A percentile compares a stretch with the other conserved stretches of the same genome.
Conservation (phyloP, 2,888 invertebrate species). For the Syritta pipiens region DNA sequence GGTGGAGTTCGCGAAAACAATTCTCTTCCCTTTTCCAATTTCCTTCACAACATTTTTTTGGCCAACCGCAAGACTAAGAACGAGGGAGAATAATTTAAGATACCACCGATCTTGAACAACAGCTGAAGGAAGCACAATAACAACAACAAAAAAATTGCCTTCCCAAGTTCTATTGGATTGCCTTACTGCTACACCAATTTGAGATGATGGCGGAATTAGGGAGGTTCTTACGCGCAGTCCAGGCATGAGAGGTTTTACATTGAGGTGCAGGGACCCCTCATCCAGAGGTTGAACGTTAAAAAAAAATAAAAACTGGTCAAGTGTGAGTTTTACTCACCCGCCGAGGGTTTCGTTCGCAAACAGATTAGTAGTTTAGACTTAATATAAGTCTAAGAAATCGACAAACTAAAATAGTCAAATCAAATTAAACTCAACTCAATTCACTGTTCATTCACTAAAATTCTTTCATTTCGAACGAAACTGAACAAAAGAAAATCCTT, state of each 20-base stretch:
- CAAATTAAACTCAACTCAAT: too few relatives aligned
- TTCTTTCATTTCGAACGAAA: too few relatives aligned
- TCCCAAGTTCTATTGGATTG: slow-evolving; percentile 33
- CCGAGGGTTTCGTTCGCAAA: too few relatives aligned
- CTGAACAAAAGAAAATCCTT: too few relatives aligned
- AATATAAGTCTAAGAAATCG: too few relatives aligned
- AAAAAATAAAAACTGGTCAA: too few relatives aligned
- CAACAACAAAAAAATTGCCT: slow-evolving; percentile 13
- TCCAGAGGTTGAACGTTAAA: too few relatives aligned
- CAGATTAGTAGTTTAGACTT: too few relatives aligned
- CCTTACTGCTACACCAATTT: neutral
- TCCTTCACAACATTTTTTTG: slow-evolving; percentile 50
- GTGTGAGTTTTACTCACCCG: too few relatives aligned
- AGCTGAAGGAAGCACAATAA: neutral
- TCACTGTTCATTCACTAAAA: too few relatives aligned
- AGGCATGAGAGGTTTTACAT: slow-evolving; percentile 19
- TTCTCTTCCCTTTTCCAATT: slow-evolving; percentile 50
- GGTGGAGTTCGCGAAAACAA: slow-evolving; percentile 59
- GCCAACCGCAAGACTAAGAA: slow-evolving; percentile 37
- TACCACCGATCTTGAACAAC: slow-evolving; percentile 11
- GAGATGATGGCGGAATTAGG: slow-evolving; percentile 66
- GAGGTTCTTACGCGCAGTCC: slow-evolving; percentile 50
- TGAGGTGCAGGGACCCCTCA: too few relatives aligned
- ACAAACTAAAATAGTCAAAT: too few relatives aligned
- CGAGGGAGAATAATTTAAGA: slow-evolving; percentile 49